Evolutionary conservation across 2,797 vertebrate genomes (phyloP).

Genomic region (Lithobates sylvaticus): DNA sequence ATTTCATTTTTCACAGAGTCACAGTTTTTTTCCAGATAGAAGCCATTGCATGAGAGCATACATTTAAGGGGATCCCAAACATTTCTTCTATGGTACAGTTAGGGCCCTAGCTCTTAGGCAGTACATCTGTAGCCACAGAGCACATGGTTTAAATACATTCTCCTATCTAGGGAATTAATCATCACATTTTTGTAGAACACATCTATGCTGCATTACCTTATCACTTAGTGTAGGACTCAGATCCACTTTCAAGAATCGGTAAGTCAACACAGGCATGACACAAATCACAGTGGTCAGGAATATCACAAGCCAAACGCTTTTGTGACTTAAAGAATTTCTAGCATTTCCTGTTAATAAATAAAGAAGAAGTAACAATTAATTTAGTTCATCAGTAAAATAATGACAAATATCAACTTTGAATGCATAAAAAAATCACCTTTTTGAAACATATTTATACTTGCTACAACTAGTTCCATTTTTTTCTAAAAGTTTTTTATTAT

Average conservation of each 20-base stretch:
- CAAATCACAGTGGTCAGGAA: constrained; percentile 83
- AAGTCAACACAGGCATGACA: constrained; percentile 77
- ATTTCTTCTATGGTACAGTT: too few species aligned
- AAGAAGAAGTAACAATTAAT: constrained; percentile 8
- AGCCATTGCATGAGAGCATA: too few species aligned
- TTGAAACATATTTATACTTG: too few species aligned
- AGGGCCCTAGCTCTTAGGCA: too few species aligned
- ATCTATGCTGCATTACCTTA: constrained; percentile 72
- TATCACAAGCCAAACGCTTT: constrained; percentile 83
- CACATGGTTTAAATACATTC: too few species aligned
- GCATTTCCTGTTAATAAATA: constrained; percentile 75
- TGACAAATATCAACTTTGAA: background rate
- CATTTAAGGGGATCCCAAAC: too few species aligned
- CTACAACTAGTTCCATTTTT: too few species aligned
- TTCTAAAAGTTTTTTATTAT: too few species aligned
- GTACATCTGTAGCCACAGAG: too few species aligned
- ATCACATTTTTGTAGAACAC: background rate
- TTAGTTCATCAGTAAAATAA: background rate
- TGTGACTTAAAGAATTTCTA: constrained; percentile 78
- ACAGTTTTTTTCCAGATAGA: too few species aligned
- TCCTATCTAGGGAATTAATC: background rate
- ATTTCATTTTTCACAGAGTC: too few species aligned
- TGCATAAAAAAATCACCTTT: background rate
- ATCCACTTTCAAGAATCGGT: constrained; percentile 78
- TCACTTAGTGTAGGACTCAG: constrained; percentile 79